These are phyloP conservation scores for Tethya wilhelma DNA, from an alignment of 37 sponge, comb jelly and placozoan species.

Conservation along the genomic window DNA sequence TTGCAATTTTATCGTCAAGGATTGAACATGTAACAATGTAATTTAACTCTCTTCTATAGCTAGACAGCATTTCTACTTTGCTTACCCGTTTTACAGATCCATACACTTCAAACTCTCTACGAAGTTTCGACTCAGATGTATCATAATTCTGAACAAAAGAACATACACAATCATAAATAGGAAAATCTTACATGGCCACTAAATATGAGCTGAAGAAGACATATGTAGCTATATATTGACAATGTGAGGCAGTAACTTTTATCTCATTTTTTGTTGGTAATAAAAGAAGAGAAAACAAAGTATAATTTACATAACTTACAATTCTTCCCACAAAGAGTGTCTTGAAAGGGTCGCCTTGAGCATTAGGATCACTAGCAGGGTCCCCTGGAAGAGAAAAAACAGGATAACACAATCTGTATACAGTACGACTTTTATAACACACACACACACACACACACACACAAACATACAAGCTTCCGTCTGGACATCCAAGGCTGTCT, in stretches of 20 bases:
- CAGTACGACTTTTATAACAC: background rate
- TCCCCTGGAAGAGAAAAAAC: constrained; percentile 77
- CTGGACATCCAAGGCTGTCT: constrained; percentile 12
- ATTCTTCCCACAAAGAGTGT: constrained; percentile 94
- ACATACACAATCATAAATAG: background rate
- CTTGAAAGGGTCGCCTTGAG: constrained; percentile 91
- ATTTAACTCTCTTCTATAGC: too few species aligned
- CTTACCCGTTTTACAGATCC: constrained; percentile 87
- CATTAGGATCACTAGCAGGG: constrained; percentile 78
- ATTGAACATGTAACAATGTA: too few species aligned
- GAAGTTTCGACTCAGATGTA: constrained; percentile 88
- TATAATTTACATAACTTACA: constrained; percentile 54
- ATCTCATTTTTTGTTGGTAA: too few species aligned
- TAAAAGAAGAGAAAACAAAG: background rate
- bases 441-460: background rate
- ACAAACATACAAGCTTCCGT: constrained; percentile 14
- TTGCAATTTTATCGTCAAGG: too few species aligned
- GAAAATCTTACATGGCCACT: background rate
- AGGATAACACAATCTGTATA: background rate
- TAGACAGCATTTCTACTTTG: too few species aligned
- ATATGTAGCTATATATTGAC: background rate
- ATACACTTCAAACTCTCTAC: constrained; percentile 93
- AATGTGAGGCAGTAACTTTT: background rate
- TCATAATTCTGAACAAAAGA: constrained; percentile 77
- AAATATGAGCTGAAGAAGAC: background rate